Conservation (phyloP, 2,113 vertebrate species). For the Grammomys surdaster region DNA sequence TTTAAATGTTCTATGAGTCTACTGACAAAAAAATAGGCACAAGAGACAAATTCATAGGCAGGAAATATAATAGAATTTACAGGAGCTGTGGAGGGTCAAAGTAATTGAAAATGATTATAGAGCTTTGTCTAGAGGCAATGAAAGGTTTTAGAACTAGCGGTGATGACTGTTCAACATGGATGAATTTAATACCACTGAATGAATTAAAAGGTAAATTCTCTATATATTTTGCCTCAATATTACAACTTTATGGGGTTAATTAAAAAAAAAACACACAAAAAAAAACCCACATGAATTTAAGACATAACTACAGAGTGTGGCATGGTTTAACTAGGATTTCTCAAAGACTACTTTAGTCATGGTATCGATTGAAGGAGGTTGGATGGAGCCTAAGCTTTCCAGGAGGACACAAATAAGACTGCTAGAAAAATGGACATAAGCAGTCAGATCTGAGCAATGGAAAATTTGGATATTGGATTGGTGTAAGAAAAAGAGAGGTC, state of each 20-base stretch:
- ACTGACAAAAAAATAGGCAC: not conserved
- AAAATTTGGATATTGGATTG: not conserved
- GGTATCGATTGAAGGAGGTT: not conserved
- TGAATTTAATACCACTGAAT: not conserved
- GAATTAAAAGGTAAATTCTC: not conserved
- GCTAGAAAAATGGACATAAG: not conserved
- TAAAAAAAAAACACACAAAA: not conserved
- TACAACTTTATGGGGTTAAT: not conserved
- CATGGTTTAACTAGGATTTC: slow-evolving; percentile 8
- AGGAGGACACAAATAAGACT: not conserved
- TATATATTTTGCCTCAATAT: not conserved
- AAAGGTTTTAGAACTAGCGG: not conserved
- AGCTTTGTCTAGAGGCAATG: not conserved
- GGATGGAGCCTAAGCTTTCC: not conserved
- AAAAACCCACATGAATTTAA: not conserved
- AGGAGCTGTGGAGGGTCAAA: not conserved
- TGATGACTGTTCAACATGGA: not conserved
- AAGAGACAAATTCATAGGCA: slow-evolving; percentile 6
- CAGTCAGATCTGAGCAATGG: not conserved
- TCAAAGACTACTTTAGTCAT: not conserved
- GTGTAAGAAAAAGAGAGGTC: not conserved
- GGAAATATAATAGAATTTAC: not conserved
- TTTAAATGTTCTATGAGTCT: not conserved
- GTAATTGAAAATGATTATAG: not conserved
- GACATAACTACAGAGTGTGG: not conserved